Percentiles rank a stretch among this genome's conserved stretches.
Evolutionary conservation across 2,888 invertebrate genomes (phyloP).

Genomic region (Hololepta plana): DNA sequence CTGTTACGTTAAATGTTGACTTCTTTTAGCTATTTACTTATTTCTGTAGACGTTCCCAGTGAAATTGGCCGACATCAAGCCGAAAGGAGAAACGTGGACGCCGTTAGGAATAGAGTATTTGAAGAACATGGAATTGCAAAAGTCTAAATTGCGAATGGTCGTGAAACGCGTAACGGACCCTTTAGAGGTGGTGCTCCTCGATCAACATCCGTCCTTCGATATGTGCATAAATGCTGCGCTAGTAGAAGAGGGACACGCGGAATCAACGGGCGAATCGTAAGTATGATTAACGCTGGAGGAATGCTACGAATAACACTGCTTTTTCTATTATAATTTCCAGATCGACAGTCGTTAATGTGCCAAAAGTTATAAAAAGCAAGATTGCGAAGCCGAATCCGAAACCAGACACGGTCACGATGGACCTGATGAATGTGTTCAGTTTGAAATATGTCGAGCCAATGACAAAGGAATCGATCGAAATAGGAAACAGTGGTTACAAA

Average conservation of each 20-base stretch:
- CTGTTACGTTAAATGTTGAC: constrained; percentile 1
- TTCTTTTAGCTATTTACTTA: constrained; percentile 5
- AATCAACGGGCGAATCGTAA: constrained; percentile 32
- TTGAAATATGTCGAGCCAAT: too few species aligned
- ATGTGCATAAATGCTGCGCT: constrained; percentile 34
- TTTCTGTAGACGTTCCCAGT: constrained; percentile 25
- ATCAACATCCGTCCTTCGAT: constrained; percentile 19
- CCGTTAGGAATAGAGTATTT: constrained; percentile 21
- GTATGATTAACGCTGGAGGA: constrained; percentile 10
- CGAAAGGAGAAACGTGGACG: constrained; percentile 26
- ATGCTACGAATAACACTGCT: too few species aligned
- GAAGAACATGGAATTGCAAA: constrained; percentile 19
- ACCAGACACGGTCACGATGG: constrained; percentile 9
- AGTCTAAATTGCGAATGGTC: constrained; percentile 23
- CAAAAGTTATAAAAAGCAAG: constrained; percentile 18
- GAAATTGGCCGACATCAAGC: constrained; percentile 27
- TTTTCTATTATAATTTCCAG: constrained; percentile 13
- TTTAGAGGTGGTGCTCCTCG: constrained; percentile 27
- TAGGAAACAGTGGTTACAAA: constrained; percentile 8
- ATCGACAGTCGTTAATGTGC: constrained; percentile 24
- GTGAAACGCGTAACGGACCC: constrained; percentile 17
- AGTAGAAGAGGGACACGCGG: constrained; percentile 29
- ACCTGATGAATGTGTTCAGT: constrained; percentile 12
- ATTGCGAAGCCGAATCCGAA: constrained; percentile 11
- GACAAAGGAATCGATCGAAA: too few species aligned